Evolutionary conservation across 2,113 vertebrate species (phyloP).

Genomic region (Prinia subflava): DNA sequence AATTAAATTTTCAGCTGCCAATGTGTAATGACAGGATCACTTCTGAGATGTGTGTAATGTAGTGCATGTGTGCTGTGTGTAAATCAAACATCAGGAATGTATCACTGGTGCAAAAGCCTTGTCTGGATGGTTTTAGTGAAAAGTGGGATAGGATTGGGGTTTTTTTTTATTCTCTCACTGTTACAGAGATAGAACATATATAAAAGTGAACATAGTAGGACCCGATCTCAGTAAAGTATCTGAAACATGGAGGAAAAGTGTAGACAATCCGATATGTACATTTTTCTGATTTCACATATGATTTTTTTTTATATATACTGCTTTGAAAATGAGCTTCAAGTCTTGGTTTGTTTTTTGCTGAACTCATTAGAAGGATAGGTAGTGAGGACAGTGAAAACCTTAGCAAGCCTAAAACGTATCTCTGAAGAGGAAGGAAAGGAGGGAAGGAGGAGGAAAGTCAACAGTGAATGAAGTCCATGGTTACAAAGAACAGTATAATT

Average conservation of each 20-base stretch:
- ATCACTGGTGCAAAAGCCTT: slow-evolving; percentile 82
- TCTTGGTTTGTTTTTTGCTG: background rate
- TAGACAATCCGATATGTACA: background rate
- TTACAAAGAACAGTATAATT: background rate
- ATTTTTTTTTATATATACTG: slow-evolving; percentile 10
- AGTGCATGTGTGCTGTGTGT: slow-evolving; percentile 49
- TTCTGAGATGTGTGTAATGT: slow-evolving; percentile 57
- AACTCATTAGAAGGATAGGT: background rate
- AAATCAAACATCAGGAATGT: slow-evolving; percentile 56
- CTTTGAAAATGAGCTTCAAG: background rate
- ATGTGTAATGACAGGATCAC: slow-evolving; percentile 48
- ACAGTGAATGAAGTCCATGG: background rate
- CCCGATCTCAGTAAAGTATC: slow-evolving; percentile 1
- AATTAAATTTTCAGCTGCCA: slow-evolving; percentile 53
- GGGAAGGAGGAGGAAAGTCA: background rate
- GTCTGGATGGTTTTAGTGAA: slow-evolving; percentile 84
- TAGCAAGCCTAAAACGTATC: background rate
- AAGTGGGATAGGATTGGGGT: background rate
- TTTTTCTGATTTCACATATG: background rate
- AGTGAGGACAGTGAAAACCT: background rate
- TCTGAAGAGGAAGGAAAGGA: background rate
- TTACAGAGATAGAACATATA: slow-evolving; percentile 31
- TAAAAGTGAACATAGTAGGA: slow-evolving; percentile 3
- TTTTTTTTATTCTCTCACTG: slow-evolving; percentile 58
- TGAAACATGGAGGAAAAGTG: slow-evolving; percentile 8